phyloP scores from a whole-genome alignment of 1,140 invertebrate genomes.

The Drosophila neocordata region DNA sequence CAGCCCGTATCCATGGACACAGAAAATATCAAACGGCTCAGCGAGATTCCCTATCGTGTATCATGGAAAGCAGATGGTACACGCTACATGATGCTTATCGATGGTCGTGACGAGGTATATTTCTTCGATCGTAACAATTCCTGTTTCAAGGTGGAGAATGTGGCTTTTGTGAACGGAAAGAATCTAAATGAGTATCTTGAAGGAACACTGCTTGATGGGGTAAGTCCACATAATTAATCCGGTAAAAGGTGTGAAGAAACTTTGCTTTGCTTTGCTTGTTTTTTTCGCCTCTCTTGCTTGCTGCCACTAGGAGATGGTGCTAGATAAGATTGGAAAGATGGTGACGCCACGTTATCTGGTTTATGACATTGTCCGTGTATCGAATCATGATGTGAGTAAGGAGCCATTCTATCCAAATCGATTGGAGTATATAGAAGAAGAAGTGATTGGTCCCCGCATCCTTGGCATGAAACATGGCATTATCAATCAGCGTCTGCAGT shows the following conservation, averaged over 20 bases:
- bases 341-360: conserved; percentile 94
- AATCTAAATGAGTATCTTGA: conserved; percentile 88
- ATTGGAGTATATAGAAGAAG: conserved; percentile 89
- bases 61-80: conserved; percentile 99
- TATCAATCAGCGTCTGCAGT: conserved; percentile 91
- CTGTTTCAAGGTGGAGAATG: conserved; percentile 93
- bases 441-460: conserved; percentile 87
- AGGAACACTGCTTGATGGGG: conserved; percentile 96
- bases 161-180: conserved; percentile 91
- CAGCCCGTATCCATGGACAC: conserved; percentile 98
- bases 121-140: conserved; percentile 98
- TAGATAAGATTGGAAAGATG: conserved; percentile 90
- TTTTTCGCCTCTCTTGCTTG: conserved; percentile 83
- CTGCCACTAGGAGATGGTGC: conserved; percentile 91
- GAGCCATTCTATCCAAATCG: conserved; percentile 90
- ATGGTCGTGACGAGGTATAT: conserved; percentile 92
- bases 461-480: conserved; percentile 89
- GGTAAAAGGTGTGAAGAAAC: not conserved
- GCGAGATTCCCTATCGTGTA: conserved; percentile 94
- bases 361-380: conserved; percentile 96
- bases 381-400: conserved; percentile 91
- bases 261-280: too few relatives aligned
- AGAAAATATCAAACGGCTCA: conserved; percentile 90
- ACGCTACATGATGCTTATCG: conserved; percentile 98
- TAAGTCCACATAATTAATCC: conserved; percentile 20